phyloP scores from a whole-genome alignment of 2,113 vertebrate species.

The Bungarus multicinctus region DNA sequence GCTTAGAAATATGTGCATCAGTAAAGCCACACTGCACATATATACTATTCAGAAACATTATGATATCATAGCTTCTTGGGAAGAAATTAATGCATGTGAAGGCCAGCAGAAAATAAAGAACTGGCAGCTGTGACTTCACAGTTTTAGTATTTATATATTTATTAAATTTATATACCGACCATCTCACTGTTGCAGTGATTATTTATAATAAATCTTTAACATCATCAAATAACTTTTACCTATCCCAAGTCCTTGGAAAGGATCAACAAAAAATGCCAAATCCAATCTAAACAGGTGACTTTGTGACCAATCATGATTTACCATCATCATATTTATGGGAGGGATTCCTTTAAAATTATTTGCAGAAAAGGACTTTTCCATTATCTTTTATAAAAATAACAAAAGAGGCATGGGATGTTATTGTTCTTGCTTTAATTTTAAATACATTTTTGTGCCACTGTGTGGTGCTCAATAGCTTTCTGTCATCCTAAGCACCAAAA shows the following conservation, averaged over 20 bases:
- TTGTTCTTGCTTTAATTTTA: background rate
- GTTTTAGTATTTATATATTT: background rate
- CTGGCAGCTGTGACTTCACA: background rate
- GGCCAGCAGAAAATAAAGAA: background rate
- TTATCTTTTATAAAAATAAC: background rate
- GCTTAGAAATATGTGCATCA: background rate
- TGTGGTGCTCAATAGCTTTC: background rate
- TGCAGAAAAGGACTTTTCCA: background rate
- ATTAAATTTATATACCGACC: background rate
- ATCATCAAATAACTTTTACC: background rate
- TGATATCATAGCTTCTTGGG: background rate
- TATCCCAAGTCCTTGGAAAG: background rate
- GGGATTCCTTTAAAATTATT: background rate
- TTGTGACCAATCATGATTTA: background rate
- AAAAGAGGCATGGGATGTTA: background rate
- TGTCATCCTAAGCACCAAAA: background rate
- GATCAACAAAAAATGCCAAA: background rate
- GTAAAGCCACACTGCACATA: background rate
- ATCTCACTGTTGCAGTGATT: background rate
- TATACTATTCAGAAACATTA: background rate
- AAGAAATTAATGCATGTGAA: background rate
- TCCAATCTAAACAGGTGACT: background rate
- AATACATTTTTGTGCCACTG: background rate
- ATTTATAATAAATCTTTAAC: background rate
- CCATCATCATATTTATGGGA: background rate